These are phyloP conservation scores for Lerema accius DNA, from an alignment of 1,140 invertebrate genomes.

Conservation along the genomic window DNA sequence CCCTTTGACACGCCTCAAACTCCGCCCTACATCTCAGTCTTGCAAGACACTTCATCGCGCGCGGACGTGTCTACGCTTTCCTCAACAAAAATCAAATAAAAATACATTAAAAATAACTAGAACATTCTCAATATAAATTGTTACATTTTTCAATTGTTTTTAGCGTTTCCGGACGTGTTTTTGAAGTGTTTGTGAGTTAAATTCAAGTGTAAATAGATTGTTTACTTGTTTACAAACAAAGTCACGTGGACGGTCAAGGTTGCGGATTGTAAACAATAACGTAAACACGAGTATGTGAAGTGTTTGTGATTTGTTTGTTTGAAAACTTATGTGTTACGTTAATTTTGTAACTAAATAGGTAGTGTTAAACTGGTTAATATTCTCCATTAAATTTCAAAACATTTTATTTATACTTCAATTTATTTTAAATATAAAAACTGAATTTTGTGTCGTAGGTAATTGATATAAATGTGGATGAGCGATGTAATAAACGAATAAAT, in stretches of 20 bases:
- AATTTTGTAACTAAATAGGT: not conserved
- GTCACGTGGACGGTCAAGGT: constrained; percentile 28
- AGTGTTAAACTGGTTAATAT: too few species aligned
- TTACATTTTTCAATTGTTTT: too few species aligned
- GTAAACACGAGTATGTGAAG: constrained; percentile 17
- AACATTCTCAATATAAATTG: not conserved
- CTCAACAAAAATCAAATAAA: not conserved
- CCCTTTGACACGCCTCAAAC: constrained; percentile 24
- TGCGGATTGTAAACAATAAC: constrained; percentile 26
- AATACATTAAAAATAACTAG: not conserved
- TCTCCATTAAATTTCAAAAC: too few species aligned
- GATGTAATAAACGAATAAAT: too few species aligned
- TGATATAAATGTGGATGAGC: too few species aligned
- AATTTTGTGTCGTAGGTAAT: too few species aligned
- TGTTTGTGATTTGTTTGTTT: too few species aligned
- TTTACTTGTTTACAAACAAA: constrained; percentile 61
- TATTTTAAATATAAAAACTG: too few species aligned
- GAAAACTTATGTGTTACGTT: not conserved
- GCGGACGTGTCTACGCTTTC: constrained; percentile 16
- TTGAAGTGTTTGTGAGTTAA: too few species aligned
- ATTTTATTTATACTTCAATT: too few species aligned
- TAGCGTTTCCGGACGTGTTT: too few species aligned
- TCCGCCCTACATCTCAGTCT: constrained; percentile 32
- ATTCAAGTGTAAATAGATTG: constrained; percentile 32
- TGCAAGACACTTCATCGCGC: constrained; percentile 3